Conservation (phyloP, 2,888 invertebrate species). For the Ypsolopha scabrella region DNA sequence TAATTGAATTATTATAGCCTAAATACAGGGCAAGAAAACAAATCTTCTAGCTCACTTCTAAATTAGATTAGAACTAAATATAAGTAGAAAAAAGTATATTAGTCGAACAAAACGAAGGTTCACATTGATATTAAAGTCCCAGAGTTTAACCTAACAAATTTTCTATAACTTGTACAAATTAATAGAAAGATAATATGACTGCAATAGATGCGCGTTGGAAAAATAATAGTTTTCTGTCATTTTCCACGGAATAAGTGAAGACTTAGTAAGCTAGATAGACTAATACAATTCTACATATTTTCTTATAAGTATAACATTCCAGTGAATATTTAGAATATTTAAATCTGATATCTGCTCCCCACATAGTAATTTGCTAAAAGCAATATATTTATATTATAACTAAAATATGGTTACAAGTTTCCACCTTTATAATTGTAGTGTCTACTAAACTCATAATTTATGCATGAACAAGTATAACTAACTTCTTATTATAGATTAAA, state of each 20-base stretch:
- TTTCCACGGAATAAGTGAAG: background rate
- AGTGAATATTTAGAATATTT: background rate
- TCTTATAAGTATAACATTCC: background rate
- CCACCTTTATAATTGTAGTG: too few relatives aligned
- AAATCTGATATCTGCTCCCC: background rate
- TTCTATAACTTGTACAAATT: background rate
- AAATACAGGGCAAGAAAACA: background rate
- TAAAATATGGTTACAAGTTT: too few relatives aligned
- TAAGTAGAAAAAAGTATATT: slow-evolving; percentile 1
- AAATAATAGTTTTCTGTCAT: too few relatives aligned
- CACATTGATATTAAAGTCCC: too few relatives aligned
- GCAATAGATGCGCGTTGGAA: too few relatives aligned
- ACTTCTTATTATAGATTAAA: too few relatives aligned
- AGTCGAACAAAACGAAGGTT: background rate
- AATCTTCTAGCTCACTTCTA: background rate
- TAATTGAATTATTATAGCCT: too few relatives aligned
- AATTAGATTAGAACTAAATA: background rate
- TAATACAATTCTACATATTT: too few relatives aligned
- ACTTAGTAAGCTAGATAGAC: background rate
- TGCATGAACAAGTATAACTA: too few relatives aligned
- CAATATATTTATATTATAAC: too few relatives aligned
- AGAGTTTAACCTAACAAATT: background rate
- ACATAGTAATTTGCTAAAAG: too few relatives aligned
- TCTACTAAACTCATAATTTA: too few relatives aligned
- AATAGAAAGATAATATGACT: background rate